A percentile compares a stretch with the other conserved stretches of the same genome.
Evolutionary conservation across 2,113 vertebrate genomes (phyloP).

Genomic region (Fregetta grallaria): DNA sequence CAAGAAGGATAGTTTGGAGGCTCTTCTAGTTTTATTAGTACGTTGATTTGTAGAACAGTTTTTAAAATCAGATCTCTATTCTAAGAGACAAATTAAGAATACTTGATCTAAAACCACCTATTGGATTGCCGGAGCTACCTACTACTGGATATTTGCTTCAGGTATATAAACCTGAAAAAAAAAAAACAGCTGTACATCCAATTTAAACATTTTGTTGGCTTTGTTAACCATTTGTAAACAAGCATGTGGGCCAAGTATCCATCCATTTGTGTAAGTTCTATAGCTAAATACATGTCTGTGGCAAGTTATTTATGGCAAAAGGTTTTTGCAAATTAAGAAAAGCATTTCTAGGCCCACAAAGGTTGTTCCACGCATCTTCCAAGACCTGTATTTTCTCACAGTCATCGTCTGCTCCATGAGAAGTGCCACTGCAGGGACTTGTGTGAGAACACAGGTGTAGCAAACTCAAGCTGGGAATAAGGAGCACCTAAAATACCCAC

Average conservation of each 20-base stretch:
- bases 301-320: neutral
- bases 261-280: neutral
- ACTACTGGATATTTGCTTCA: neutral
- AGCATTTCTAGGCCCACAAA: neutral
- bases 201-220: neutral
- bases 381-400: neutral
- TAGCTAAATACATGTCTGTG: neutral
- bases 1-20: neutral
- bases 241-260: neutral
- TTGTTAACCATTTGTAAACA: neutral
- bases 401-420: fast-evolving
- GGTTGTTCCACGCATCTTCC: neutral
- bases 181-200: neutral
- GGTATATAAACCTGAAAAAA: neutral
- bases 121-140: neutral
- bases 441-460: neutral
- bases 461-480: neutral
- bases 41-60: neutral
- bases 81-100: neutral
- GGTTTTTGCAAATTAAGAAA: neutral
- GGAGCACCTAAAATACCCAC: neutral
- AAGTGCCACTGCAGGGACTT: neutral
- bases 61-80: neutral
- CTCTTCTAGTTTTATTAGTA: neutral
- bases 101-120: neutral